Evolutionary conservation across 2,113 vertebrate species (phyloP).

Genomic region (Pygathrix nemaeus): DNA sequence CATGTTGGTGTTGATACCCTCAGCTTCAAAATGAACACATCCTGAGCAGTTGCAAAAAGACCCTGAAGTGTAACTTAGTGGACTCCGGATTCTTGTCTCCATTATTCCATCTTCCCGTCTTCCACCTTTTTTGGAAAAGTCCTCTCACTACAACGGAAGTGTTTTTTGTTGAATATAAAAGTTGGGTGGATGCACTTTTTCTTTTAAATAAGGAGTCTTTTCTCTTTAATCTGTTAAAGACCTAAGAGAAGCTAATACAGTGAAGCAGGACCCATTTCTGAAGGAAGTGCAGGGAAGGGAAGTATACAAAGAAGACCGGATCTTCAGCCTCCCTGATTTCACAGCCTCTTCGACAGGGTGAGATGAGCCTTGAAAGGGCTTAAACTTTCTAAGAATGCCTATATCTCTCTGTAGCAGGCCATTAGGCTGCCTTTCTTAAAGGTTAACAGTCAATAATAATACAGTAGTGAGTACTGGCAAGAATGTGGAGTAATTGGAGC

Average conservation of each 20-base stretch:
- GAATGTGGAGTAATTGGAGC: neutral
- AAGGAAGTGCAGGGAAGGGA: neutral
- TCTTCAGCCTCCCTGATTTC: neutral
- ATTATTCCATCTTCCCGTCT: too few relatives aligned
- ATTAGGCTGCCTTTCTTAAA: neutral
- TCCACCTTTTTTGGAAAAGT: too few relatives aligned
- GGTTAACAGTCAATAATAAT: neutral
- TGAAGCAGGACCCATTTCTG: neutral
- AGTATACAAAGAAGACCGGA: neutral
- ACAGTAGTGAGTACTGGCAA: too few relatives aligned
- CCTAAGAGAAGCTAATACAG: neutral
- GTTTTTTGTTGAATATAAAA: neutral
- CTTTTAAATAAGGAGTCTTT: neutral
- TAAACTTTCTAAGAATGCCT: neutral
- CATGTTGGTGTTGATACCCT: fast-evolving
- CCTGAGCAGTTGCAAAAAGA: neutral
- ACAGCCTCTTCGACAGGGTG: neutral
- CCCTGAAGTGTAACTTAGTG: too few relatives aligned
- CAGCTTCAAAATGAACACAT: neutral
- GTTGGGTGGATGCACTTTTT: neutral
- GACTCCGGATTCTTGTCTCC: too few relatives aligned
- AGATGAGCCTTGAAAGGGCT: neutral
- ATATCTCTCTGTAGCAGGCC: too few relatives aligned
- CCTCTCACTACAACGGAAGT: neutral
- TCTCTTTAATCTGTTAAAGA: neutral